Percentiles rank a stretch among this genome's conserved stretches.
These are phyloP conservation scores for Ceratotherium simum DNA, from an alignment of 2,113 vertebrate genomes.

Conservation along the genomic window DNA sequence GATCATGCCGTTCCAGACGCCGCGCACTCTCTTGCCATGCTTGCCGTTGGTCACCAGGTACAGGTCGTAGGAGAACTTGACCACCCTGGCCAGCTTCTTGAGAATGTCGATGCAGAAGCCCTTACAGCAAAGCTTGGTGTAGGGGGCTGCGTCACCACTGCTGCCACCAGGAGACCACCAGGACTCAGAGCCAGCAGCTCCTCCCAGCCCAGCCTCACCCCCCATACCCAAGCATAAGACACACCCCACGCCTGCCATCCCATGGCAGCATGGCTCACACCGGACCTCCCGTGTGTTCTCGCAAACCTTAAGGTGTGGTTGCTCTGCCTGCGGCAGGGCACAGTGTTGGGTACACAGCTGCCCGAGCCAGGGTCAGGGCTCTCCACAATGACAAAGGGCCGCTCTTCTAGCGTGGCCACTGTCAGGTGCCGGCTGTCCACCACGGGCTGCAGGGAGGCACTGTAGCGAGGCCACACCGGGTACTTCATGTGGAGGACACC, in stretches of 20 bases:
- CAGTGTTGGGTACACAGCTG: constrained; percentile 97
- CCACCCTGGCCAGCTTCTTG: constrained; percentile 95
- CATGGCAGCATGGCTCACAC: neutral
- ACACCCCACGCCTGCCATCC: neutral
- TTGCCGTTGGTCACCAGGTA: constrained; percentile 99
- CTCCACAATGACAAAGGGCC: constrained; percentile 98
- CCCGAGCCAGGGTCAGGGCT: constrained; percentile 94
- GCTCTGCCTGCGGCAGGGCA: constrained; percentile 96
- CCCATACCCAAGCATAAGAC: accelerated
- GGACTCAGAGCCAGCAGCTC: neutral
- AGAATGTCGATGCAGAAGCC: constrained; percentile 99
- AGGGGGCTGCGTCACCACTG: constrained; percentile 88
- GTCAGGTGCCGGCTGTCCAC: constrained; percentile 95
- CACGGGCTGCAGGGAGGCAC: constrained; percentile 94
- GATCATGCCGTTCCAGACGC: constrained; percentile 99
- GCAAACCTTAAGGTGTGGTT: constrained; percentile 93
- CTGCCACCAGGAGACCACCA: neutral
- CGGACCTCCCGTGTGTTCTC: accelerated
- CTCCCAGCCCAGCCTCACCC: neutral
- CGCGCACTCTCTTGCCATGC: constrained; percentile 96
- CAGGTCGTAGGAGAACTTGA: constrained; percentile 98
- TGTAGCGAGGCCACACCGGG: constrained; percentile 97
- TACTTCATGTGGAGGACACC: constrained; percentile 97
- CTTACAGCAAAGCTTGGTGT: constrained; percentile 98
- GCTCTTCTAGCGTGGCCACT: constrained; percentile 97